A percentile compares a stretch with the other conserved stretches of the same genome.
Conservation (phyloP, 1,140 invertebrate genomes). For the Apolygus lucorum region DNA sequence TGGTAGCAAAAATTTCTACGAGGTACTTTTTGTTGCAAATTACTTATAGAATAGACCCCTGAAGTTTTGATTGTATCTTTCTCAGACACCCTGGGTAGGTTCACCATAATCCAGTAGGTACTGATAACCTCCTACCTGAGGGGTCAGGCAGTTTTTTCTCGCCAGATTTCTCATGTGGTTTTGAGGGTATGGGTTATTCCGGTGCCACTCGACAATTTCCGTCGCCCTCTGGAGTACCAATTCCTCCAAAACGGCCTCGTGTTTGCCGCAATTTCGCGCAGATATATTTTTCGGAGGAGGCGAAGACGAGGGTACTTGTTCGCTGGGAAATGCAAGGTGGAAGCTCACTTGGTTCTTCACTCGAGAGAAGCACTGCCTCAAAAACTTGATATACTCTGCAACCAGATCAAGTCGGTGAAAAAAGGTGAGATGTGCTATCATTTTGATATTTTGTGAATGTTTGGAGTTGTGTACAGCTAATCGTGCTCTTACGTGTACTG, state of each 20-base stretch:
- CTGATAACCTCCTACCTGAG: too few relatives aligned
- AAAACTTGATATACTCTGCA: conserved; percentile 56
- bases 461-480: too few relatives aligned
- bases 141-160: conserved; percentile 67
- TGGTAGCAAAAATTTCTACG: too few relatives aligned
- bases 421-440: too few relatives aligned
- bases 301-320: conserved; percentile 39
- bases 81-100: too few relatives aligned
- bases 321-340: conserved; percentile 57
- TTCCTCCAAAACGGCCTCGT: conserved; percentile 46
- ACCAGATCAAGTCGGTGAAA: conserved; percentile 22
- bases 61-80: too few relatives aligned
- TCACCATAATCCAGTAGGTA: too few relatives aligned
- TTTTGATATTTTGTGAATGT: too few relatives aligned
- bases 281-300: background rate
- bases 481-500: too few relatives aligned
- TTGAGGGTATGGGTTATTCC: conserved; percentile 71
- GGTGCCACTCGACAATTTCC: conserved; percentile 54
- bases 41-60: too few relatives aligned
- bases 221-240: conserved; percentile 44
- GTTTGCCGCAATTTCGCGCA: background rate
- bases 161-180: conserved; percentile 79
- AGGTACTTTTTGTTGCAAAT: too few relatives aligned
- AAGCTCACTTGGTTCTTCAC: conserved; percentile 59
- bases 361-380: conserved; percentile 62